These are phyloP conservation scores for Anastrepha ludens DNA, from an alignment of 1,140 invertebrate species.

Conservation along the genomic window DNA sequence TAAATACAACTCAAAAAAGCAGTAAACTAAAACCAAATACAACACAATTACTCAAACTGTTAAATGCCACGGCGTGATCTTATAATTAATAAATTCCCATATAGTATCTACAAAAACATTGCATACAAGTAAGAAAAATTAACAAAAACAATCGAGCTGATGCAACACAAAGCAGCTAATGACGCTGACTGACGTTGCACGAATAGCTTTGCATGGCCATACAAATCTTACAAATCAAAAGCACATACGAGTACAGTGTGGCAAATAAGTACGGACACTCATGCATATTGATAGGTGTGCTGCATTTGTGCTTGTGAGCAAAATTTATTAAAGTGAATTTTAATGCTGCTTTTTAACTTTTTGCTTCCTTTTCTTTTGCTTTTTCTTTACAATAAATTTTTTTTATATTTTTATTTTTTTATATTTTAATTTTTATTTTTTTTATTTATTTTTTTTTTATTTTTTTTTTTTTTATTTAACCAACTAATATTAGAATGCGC, in stretches of 20 bases:
- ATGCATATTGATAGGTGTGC: too few species aligned
- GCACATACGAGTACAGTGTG: neutral
- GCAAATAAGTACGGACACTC: neutral
- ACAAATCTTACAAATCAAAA: neutral
- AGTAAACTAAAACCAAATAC: too few species aligned
- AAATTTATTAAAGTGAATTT: too few species aligned
- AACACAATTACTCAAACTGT: neutral
- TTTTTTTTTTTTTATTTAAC: neutral
- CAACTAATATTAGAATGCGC: slow-evolving; percentile 20
- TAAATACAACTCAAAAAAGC: neutral
- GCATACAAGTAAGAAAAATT: neutral
- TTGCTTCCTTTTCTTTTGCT: too few species aligned
- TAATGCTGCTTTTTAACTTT: too few species aligned
- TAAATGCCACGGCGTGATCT: slow-evolving; percentile 31
- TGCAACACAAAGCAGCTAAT: neutral
- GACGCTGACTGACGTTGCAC: neutral
- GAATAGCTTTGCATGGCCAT: neutral
- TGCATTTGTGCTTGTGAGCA: too few species aligned
- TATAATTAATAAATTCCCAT: slow-evolving; percentile 45
- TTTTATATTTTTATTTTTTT: too few species aligned
- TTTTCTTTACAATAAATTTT: too few species aligned
- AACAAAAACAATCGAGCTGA: neutral
- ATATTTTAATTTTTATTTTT: too few species aligned
- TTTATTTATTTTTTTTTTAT: too few species aligned
- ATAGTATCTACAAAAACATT: neutral